Evolutionary conservation across 37 sponge, comb jelly and placozoan species (phyloP).

Genomic region (Axinella damicornis): DNA sequence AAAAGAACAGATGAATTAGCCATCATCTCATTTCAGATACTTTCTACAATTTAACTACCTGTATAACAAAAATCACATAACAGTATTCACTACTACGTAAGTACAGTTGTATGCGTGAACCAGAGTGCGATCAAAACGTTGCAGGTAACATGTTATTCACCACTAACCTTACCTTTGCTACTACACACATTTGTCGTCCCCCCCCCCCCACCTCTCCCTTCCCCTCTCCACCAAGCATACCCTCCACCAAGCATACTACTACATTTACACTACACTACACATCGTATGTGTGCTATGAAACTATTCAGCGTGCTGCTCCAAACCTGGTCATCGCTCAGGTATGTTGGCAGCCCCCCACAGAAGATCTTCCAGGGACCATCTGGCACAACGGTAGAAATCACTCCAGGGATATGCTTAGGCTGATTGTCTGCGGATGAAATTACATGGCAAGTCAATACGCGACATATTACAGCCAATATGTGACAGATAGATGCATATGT

Average conservation of each 20-base stretch:
- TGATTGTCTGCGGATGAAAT: slow-evolving; percentile 23
- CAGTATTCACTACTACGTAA: no score
- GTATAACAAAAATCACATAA: neutral
- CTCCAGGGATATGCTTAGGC: slow-evolving; percentile 85
- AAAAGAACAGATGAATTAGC: neutral
- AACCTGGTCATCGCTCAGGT: slow-evolving; percentile 98
- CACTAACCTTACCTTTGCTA: no score
- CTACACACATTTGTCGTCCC: no score
- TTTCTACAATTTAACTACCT: neutral
- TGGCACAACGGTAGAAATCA: slow-evolving; percentile 95
- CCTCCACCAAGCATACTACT: neutral
- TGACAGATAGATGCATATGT: no score
- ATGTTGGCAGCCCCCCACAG: slow-evolving; percentile 96
- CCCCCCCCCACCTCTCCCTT: no score
- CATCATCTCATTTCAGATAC: no score
- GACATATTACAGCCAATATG: neutral
- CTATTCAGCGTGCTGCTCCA: neutral
- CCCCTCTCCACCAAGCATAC: no score
- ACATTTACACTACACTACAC: no score
- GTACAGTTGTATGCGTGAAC: no score
- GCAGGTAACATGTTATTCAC: no score
- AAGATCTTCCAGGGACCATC: slow-evolving; percentile 97
- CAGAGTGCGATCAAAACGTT: no score
- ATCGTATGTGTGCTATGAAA: no score
- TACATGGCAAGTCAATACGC: neutral